Evolutionary conservation across 2,888 invertebrate genomes (phyloP).

Genomic region (Phortica okadai): DNA sequence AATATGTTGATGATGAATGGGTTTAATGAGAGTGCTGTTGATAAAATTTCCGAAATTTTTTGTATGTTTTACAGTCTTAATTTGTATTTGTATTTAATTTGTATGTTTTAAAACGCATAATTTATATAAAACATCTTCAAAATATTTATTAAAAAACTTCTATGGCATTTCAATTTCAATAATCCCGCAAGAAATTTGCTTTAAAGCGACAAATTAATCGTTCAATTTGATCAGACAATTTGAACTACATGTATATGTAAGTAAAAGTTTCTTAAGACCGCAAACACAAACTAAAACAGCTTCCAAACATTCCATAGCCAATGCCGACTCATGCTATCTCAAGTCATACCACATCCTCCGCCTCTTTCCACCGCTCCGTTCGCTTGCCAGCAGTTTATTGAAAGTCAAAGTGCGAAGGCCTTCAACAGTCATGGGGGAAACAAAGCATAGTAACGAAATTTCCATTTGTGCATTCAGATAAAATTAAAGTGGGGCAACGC

Average conservation of each 20-base stretch:
- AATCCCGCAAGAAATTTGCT: too few species aligned
- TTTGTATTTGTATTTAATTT: background rate
- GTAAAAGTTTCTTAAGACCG: slow-evolving; percentile 1
- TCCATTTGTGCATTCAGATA: slow-evolving; percentile 58
- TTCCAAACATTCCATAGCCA: background rate
- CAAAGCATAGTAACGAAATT: slow-evolving; percentile 48
- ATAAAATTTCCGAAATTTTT: too few species aligned
- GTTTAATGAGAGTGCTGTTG: too few species aligned
- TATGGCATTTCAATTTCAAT: too few species aligned
- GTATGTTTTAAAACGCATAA: background rate
- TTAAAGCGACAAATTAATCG: background rate
- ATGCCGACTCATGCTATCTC: background rate
- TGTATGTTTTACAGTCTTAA: too few species aligned
- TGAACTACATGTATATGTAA: background rate
- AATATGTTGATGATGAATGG: too few species aligned
- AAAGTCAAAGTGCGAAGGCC: slow-evolving; percentile 21
- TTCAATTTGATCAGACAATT: background rate
- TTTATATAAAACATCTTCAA: too few species aligned
- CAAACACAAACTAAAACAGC: background rate
- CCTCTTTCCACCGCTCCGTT: background rate
- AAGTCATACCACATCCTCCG: background rate
- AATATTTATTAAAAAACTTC: too few species aligned
- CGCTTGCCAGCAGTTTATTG: background rate
- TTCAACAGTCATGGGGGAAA: background rate
- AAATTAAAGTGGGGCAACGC: slow-evolving; percentile 66